phyloP scores from a whole-genome alignment of 2,888 invertebrate genomes.

The Tipula confusa region DNA sequence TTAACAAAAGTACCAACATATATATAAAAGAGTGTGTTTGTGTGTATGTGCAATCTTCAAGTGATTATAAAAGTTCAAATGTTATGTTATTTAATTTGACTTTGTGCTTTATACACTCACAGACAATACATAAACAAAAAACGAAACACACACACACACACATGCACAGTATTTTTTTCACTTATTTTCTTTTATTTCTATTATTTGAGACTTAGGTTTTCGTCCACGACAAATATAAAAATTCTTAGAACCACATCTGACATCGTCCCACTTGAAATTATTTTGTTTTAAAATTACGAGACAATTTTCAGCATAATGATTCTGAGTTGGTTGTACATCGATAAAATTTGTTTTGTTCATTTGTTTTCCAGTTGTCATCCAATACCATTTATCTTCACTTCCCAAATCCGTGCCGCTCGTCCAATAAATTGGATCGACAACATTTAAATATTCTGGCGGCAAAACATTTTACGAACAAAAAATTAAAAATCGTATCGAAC shows the following conservation, averaged over 20 bases:
- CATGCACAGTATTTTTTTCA: not conserved
- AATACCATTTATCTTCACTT: not conserved
- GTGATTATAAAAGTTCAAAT: not conserved
- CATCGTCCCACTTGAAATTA: not conserved
- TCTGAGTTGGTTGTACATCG: not conserved
- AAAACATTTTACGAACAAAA: too few species aligned
- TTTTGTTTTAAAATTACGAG: not conserved
- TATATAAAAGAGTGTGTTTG: not conserved
- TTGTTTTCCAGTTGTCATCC: not conserved
- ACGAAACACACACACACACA: not conserved
- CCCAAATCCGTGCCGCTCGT: not conserved
- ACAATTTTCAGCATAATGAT: slow-evolving; percentile 5
- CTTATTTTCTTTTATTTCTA: not conserved
- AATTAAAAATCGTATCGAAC: not conserved
- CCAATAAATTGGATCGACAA: not conserved
- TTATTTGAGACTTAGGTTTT: not conserved
- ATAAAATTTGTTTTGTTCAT: not conserved
- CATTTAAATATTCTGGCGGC: not conserved
- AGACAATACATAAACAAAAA: not conserved
- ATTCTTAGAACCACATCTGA: not conserved
- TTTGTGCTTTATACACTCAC: not conserved
- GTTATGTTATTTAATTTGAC: not conserved
- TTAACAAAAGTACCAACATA: not conserved
- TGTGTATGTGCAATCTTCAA: not conserved
- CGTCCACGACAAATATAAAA: not conserved